Percentiles rank a stretch among this genome's conserved stretches.
Evolutionary conservation across 2,888 invertebrate species (phyloP).

Genomic region (Octodonta nipae): DNA sequence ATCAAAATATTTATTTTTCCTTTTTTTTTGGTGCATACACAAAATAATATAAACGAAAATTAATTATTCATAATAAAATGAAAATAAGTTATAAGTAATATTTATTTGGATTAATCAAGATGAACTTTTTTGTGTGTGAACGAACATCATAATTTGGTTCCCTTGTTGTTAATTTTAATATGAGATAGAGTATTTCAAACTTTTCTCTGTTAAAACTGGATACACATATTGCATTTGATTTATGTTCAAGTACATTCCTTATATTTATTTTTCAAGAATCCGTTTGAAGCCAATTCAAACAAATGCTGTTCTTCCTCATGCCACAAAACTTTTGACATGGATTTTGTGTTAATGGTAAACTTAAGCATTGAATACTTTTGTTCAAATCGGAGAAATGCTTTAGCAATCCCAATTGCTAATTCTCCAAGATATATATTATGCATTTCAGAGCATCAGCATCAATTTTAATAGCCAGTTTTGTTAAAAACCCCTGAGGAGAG

Average conservation of each 20-base stretch:
- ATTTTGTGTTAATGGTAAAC: background rate
- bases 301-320: background rate
- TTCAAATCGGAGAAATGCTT: conserved; percentile 1
- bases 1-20: background rate
- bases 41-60: no score
- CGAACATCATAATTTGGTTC: no score
- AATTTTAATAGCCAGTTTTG: conserved; percentile 1
- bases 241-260: conserved; percentile 1
- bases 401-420: background rate
- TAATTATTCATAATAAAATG: no score
- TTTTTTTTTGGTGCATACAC: no score
- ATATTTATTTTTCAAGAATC: background rate
- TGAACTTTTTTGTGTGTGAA: no score
- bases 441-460: conserved; percentile 1
- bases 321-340: background rate
- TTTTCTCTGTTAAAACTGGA: background rate
- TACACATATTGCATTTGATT: background rate
- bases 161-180: background rate
- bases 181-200: background rate
- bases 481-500: no score
- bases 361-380: background rate
- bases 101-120: no score
- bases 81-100: no score
- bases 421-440: background rate
- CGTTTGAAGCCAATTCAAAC: conserved; percentile 1